Evolutionary conservation across 2,888 invertebrate species (phyloP).

Genomic region (Monopis laevigella): DNA sequence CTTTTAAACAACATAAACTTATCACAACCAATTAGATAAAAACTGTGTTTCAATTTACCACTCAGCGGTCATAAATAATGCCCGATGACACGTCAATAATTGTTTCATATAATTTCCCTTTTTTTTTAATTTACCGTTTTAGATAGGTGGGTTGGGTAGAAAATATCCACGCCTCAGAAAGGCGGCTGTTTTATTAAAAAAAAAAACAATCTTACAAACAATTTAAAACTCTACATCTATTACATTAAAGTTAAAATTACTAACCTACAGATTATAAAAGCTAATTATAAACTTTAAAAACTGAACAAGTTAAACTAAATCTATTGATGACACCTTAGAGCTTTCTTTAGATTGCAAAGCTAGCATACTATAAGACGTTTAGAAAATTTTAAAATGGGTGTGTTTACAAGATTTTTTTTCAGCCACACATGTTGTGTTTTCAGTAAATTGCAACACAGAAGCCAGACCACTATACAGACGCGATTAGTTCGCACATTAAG

Average conservation of each 20-base stretch:
- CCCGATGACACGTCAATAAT: constrained; percentile 60
- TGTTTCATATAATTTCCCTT: constrained; percentile 43
- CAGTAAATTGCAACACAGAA: constrained; percentile 31
- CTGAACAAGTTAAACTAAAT: too few species aligned
- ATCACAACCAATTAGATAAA: constrained; percentile 56
- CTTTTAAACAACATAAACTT: constrained; percentile 41
- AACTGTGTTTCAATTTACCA: constrained; percentile 52
- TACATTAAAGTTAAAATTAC: background rate
- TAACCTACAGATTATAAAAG: too few species aligned
- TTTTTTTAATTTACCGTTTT: constrained; percentile 27
- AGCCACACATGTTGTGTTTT: constrained; percentile 43
- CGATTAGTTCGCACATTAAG: constrained; percentile 66
- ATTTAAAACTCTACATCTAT: constrained; percentile 38
- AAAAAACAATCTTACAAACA: background rate
- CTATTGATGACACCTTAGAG: too few species aligned
- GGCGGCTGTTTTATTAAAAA: too few species aligned
- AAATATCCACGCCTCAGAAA: too few species aligned
- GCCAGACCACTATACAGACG: constrained; percentile 57
- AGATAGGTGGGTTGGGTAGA: constrained; percentile 35
- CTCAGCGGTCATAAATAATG: constrained; percentile 52
- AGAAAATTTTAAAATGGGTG: too few species aligned
- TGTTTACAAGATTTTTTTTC: constrained; percentile 37
- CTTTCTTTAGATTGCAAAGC: too few species aligned
- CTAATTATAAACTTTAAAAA: too few species aligned
- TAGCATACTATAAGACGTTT: too few species aligned